Conservation (phyloP, 2,888 invertebrate genomes). For the Celastrina argiolus region DNA sequence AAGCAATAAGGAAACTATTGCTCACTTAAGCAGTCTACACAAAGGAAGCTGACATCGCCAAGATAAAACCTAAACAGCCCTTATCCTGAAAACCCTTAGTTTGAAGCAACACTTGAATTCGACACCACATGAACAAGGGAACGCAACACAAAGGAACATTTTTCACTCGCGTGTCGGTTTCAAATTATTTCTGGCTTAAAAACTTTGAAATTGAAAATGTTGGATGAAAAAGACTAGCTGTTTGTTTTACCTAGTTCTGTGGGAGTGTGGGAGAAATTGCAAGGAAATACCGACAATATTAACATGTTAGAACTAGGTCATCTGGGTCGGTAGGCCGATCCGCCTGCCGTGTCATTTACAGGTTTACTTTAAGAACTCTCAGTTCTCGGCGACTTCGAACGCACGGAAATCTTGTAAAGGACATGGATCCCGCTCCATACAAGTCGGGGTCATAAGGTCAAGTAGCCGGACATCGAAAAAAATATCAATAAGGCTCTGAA, state of each 20-base stretch:
- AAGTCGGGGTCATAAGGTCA: no score
- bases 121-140: neutral
- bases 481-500: no score
- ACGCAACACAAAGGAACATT: neutral
- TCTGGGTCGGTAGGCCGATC: neutral
- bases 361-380: no score
- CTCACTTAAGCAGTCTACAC: neutral
- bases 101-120: neutral
- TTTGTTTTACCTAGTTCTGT: constrained; percentile 10
- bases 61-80: neutral
- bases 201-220: constrained; percentile 21
- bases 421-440: no score
- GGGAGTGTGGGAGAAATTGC: neutral
- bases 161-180: constrained; percentile 10
- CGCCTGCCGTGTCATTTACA: neutral
- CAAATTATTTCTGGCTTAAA: constrained; percentile 21
- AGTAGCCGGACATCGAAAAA: no score
- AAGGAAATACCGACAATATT: neutral
- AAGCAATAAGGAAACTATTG: neutral
- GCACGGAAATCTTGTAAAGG: no score
- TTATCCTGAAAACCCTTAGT: neutral
- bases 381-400: no score
- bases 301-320: neutral
- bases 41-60: neutral
- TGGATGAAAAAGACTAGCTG: constrained; percentile 3